phyloP scores from a whole-genome alignment of 2,113 vertebrate species.

The Zosterops borbonicus region DNA sequence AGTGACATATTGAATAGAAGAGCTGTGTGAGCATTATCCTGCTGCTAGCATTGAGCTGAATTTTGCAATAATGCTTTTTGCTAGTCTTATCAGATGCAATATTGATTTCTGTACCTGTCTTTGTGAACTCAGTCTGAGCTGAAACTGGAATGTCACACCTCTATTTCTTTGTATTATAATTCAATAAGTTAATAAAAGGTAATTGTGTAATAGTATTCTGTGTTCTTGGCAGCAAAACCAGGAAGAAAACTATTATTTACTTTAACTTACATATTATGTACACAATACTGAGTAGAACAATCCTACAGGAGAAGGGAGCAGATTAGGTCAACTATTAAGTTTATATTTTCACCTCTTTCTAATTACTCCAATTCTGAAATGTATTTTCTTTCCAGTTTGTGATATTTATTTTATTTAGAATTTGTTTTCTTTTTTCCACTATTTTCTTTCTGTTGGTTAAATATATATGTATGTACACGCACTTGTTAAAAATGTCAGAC shows the following conservation, averaged over 20 bases:
- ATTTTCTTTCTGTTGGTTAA: not conserved
- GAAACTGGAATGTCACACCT: slow-evolving; percentile 10
- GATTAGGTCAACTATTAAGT: not conserved
- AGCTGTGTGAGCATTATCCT: not conserved
- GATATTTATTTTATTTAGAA: not conserved
- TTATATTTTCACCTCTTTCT: not conserved
- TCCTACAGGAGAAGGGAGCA: not conserved
- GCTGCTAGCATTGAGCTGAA: not conserved
- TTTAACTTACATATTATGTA: not conserved
- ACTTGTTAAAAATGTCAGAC: not conserved
- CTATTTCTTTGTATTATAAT: slow-evolving; percentile 34
- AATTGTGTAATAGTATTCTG: not conserved
- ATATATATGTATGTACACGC: too few species aligned
- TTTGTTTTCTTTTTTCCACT: not conserved
- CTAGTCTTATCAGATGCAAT: not conserved
- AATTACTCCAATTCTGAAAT: not conserved
- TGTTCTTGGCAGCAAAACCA: not conserved
- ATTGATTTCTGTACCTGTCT: slow-evolving; percentile 20
- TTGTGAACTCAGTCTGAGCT: slow-evolving; percentile 23
- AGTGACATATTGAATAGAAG: not conserved
- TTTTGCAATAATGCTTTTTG: slow-evolving; percentile 27
- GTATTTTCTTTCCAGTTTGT: not conserved
- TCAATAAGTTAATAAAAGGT: slow-evolving; percentile 13
- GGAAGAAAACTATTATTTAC: not conserved
- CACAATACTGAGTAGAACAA: not conserved